These are phyloP conservation scores for Tapera naevia DNA, from an alignment of 2,797 vertebrate species.

Conservation along the genomic window DNA sequence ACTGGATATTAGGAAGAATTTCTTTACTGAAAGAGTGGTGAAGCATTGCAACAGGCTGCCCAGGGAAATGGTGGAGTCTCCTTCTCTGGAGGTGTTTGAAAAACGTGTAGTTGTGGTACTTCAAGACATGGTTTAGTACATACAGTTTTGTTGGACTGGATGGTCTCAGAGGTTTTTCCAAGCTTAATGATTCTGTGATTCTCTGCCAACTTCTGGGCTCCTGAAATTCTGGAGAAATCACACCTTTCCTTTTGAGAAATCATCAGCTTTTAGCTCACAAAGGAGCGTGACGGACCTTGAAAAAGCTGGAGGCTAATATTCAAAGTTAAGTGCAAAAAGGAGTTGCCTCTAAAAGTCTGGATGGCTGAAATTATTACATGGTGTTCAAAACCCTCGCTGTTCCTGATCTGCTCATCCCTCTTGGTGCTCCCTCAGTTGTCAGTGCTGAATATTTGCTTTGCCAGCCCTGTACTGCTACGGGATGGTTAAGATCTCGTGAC, in stretches of 20 bases:
- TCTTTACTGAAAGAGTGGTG: too few relatives aligned
- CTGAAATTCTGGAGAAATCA: neutral
- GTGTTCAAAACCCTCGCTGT: neutral
- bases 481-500: neutral
- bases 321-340: neutral
- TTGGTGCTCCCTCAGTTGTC: neutral
- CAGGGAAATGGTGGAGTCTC: too few relatives aligned
- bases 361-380: rapidly evolving
- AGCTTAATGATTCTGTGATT: too few relatives aligned
- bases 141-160: too few relatives aligned
- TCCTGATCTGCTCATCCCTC: neutral
- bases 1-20: too few relatives aligned
- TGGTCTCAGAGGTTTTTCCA: too few relatives aligned
- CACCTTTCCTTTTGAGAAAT: neutral
- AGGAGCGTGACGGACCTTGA: neutral
- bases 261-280: neutral
- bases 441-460: neutral
- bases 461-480: neutral
- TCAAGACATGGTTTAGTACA: too few relatives aligned
- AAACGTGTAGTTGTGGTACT: too few relatives aligned
- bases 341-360: neutral
- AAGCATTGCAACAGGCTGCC: too few relatives aligned
- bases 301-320: neutral
- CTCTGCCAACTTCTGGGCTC: neutral
- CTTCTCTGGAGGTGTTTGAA: too few relatives aligned